These are phyloP conservation scores for Chrysemys picta DNA, from an alignment of 2,113 vertebrate genomes.

Conservation along the genomic window DNA sequence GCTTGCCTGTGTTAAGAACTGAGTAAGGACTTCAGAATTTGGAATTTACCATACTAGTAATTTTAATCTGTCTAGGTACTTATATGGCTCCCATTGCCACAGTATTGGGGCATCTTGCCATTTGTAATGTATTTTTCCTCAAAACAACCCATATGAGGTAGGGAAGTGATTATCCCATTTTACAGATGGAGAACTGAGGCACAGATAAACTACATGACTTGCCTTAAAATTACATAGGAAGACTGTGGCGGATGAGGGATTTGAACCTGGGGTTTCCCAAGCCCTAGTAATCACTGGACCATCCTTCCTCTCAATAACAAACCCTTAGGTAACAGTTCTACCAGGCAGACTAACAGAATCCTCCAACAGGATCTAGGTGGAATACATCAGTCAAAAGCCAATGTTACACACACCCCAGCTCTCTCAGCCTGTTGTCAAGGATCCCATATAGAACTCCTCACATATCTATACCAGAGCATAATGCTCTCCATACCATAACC, in stretches of 20 bases:
- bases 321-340: background rate
- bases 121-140: background rate
- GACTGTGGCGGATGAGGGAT: background rate
- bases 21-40: background rate
- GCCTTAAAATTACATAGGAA: background rate
- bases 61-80: background rate
- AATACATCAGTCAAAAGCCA: background rate
- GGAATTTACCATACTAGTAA: background rate
- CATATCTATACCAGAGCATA: fast-evolving
- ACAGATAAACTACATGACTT: background rate
- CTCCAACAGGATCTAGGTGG: background rate
- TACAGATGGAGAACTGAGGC: background rate
- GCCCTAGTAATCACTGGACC: background rate
- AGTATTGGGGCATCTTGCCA: background rate
- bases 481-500: background rate
- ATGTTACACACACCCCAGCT: background rate
- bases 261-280: background rate
- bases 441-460: background rate
- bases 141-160: background rate
- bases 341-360: background rate
- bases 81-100: background rate
- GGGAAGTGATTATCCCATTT: background rate
- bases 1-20: background rate
- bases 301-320: background rate
- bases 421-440: background rate